Evolutionary conservation across 2,888 invertebrate genomes (phyloP), one percentile per base, ranked within the genome.

Genomic region (Opisthograptis luteolata): DNA sequence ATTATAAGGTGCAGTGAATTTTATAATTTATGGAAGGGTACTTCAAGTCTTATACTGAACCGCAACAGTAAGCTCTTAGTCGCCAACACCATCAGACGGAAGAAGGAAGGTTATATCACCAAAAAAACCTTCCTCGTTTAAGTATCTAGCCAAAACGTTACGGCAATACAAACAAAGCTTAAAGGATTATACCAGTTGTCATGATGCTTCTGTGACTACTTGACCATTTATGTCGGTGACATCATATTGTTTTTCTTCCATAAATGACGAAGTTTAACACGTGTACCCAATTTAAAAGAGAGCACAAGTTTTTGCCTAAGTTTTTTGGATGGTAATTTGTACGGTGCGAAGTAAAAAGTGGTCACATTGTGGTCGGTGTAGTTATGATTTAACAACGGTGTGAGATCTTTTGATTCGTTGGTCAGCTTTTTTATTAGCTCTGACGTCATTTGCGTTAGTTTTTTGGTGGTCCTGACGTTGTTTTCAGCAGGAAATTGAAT

Each of bases 201-300:
- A 30, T 42, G 45, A 13, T 43, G 70, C 70, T 55, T 40, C 55
- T 22, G 9, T 10, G 64, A 49, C 53, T 53, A 40, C 46, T 46
- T 55, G 56, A 56, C 66, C 65, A 62, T 64, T 75, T 79, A 68
- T 58, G 63, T 62, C 57, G 74, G 73, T 84, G 82, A 84, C 77
- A 84, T 84, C 83, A 84, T 73, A 68, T 68, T 73, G 76, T 81
- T 82, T 79, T 81, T 79, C 70, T 62, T 60, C 69, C 65, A 60
- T 64, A 73, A 73, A 79, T 80, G 81, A 80, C 81, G 79, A 58
- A 76, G 79, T 76, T 73, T 67, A 76, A 68, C 81, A 82, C 80
- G 81, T 81, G 81, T 72, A 69, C 64, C 62, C 58, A 71, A 75
- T 80, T 70, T 76, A 79, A 84, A 82, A 75, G 82, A 81, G 83